phyloP scores from a whole-genome alignment of 2,888 invertebrate species.

The Pollenia angustigena region DNA sequence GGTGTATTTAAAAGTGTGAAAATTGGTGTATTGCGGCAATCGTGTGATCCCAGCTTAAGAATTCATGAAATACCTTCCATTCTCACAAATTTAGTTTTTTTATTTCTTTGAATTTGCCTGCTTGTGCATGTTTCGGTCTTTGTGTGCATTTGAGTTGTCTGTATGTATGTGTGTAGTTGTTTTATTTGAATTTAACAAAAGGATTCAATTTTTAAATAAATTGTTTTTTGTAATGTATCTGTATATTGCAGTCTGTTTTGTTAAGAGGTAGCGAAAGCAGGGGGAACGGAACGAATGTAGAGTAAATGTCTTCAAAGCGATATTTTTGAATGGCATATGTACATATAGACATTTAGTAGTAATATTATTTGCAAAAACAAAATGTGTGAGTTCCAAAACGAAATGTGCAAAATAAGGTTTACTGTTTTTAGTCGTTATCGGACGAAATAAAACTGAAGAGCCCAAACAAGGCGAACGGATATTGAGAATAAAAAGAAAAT shows the following conservation, averaged over 20 bases:
- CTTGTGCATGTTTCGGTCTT: conserved; percentile 54
- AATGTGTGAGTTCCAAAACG: too few relatives aligned
- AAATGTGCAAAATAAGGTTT: too few relatives aligned
- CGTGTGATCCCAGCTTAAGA: too few relatives aligned
- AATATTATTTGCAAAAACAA: too few relatives aligned
- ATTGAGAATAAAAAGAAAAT: too few relatives aligned
- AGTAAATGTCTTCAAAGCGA: neutral
- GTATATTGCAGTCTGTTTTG: conserved; percentile 20
- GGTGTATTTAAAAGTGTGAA: too few relatives aligned
- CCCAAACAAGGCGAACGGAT: too few relatives aligned
- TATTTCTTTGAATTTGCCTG: conserved; percentile 58
- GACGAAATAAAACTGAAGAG: too few relatives aligned
- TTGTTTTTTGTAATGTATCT: neutral
- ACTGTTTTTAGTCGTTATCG: too few relatives aligned
- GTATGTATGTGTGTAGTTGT: neutral
- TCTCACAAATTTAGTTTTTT: neutral
- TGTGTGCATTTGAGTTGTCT: neutral
- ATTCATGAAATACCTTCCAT: conserved; percentile 1
- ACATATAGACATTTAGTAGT: too few relatives aligned
- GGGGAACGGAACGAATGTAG: neutral
- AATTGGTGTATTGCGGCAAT: too few relatives aligned
- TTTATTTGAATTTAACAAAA: conserved; percentile 42
- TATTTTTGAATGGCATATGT: too few relatives aligned
- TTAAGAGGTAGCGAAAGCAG: neutral
- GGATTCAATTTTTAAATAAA: conserved; percentile 55